Evolutionary conservation across 2,888 invertebrate species (phyloP), one percentile per base, ranked within the genome.

Genomic region (Luperina testacea): DNA sequence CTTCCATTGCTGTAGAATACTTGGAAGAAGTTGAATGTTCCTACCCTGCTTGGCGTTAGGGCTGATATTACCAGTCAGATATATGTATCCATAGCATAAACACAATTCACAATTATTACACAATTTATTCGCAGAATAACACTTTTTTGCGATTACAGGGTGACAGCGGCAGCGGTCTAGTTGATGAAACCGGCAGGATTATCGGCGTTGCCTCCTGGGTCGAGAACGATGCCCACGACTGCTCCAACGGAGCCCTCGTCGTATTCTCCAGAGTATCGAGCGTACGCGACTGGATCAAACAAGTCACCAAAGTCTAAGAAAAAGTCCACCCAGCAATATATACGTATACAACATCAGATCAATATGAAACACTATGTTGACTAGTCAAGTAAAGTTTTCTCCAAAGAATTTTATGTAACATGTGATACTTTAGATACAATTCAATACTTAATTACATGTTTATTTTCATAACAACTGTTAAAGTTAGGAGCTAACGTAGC

Each of bases 131-230:
- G 3, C 32, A 32, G 32, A 27, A n/a, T 38, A 70, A 38, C 5
- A 57, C 5, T 71, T 27, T 63, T n/a, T 63, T 48, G 15, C 59
- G 0, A 57, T 83, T 45, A 1, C 92, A 97, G 96, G 96, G 96
- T 27, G 96, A 97, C 93, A 97, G 96, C 83, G 96, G 96, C 86
- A 96, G 96, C 82, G 96, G 96, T 0, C 91, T 97, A n/a, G 94
- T 96, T n/a, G 92, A 91, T 80, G 89, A 90, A 69, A 83, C 68
- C 9, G 94, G 94, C 0, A 90, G 90, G 2, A 77, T 97, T 61
- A 64, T 95, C 68, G 97, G 96, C 69, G 92, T 96, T n/a, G 95
- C 95, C 2, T 97, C 97, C 13, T 96, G 96, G 96, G 96, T 96
- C 5, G 93, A 97, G 82, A 92, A 95, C 83, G 96, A 96, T 79